A percentile compares a stretch with the other conserved stretches of the same genome.
phyloP scores from a whole-genome alignment of 2,797 vertebrate genomes.

The Fratercula arctica region DNA sequence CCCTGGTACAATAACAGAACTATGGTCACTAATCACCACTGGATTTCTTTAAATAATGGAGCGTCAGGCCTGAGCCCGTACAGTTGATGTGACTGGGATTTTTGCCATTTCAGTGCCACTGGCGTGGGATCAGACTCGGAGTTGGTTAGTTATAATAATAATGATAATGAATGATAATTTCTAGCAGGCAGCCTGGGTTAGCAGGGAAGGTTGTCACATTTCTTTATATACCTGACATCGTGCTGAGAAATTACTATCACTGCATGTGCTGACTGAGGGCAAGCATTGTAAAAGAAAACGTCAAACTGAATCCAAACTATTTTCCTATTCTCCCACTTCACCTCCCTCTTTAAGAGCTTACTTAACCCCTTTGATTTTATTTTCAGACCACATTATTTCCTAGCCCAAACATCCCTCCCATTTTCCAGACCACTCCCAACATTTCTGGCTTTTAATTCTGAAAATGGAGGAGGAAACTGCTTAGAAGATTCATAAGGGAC shows the following conservation, averaged over 20 bases:
- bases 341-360: background rate
- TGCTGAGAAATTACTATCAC: conserved; percentile 23
- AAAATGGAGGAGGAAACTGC: background rate
- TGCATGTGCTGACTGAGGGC: background rate
- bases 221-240: conserved; percentile 12
- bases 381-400: background rate
- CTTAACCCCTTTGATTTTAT: background rate
- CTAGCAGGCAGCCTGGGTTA: conserved; percentile 13
- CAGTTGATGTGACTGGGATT: conserved; percentile 9
- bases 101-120: conserved; percentile 36
- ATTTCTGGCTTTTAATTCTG: background rate
- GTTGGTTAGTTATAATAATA: conserved; percentile 17
- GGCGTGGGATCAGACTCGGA: background rate
- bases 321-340: background rate
- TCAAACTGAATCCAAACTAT: conserved; percentile 10
- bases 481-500: background rate
- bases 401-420: background rate
- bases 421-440: background rate
- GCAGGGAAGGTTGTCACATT: conserved; percentile 28
- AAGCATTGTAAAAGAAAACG: conserved; percentile 23
- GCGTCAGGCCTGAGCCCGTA: background rate
- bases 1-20: conserved; percentile 2
- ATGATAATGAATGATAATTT: conserved; percentile 53
- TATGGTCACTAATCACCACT: background rate
- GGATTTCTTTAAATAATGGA: background rate